Conservation (phyloP, 30 jellyfish, hydroid and myxozoan species). For the Cassiopea andromeda region DNA sequence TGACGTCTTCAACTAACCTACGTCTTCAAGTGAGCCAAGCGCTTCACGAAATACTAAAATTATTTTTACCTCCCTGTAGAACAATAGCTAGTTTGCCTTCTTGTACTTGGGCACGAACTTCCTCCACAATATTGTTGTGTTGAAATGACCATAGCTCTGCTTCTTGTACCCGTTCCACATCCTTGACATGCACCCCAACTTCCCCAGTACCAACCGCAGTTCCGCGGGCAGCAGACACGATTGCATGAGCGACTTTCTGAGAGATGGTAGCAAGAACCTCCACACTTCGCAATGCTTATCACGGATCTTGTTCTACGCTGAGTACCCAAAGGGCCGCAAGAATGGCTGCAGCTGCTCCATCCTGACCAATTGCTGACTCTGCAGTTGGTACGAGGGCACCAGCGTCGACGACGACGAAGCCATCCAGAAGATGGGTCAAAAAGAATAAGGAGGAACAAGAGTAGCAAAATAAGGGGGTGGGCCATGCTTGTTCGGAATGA, state of each 20-base stretch:
- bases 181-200: conserved; percentile 35
- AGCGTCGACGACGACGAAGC: neutral
- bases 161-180: conserved; percentile 35
- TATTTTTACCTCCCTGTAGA: conserved; percentile 87
- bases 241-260: neutral
- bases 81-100: conserved; percentile 37
- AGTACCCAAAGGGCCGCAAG: conserved; percentile 19
- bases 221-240: conserved; percentile 9
- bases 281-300: neutral
- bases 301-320: conserved; percentile 9
- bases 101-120: conserved; percentile 27
- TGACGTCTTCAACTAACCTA: too few species aligned
- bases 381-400: conserved; percentile 19
- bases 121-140: conserved; percentile 8
- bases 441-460: neutral
- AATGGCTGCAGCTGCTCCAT: conserved; percentile 1
- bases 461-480: neutral
- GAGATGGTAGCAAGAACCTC: conserved; percentile 26
- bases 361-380: conserved; percentile 4
- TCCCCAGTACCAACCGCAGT: conserved; percentile 16
- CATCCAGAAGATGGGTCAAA: conserved; percentile 6
- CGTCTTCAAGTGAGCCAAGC: too few species aligned
- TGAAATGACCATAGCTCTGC: conserved; percentile 12
- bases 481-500: too few species aligned
- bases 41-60: too few species aligned